Evolutionary conservation across 2,888 invertebrate genomes (phyloP), one percentile per base, ranked within the genome.

Genomic region (Dinocampus coccinellae): DNA sequence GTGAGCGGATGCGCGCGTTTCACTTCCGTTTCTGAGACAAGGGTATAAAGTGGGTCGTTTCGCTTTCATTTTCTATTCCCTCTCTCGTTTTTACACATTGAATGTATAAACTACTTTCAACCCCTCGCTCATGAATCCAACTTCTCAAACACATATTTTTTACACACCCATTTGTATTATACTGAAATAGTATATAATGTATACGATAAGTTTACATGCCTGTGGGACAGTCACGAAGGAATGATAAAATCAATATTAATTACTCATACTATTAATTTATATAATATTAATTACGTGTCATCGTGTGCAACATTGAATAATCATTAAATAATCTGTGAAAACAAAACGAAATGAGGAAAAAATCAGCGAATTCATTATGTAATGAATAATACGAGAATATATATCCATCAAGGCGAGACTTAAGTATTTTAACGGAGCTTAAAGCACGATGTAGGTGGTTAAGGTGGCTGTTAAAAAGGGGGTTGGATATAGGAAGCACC

Each of bases 1-100:
- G 77, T 74, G 76, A 77, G 72, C 79, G 79, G 77, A 80, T 77
- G 78, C 77, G 77, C 77, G 77, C 78, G 76, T 79, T 78, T 74
- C 74, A 74, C 78, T 79, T 80, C 78, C 79, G 81, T 74, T 74
- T 72, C 68, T 33, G 58, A 58, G 58, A 58, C 58, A 58, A 58
- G 58, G 58, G 58, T 58, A 58, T 58, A 58, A 58, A 58, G 58
- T 58, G 58, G 58, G 34, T 29, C 58, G 58, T 58, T 58, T 58
- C 34, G 58, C 58, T 58, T 58, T 58, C 58, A 58, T 58, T 58
- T 58, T 58, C 29, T 16, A 47, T 47, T 47, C 58, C 58, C 7
- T 24, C 29, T 57, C 26, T 57, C n/a, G 24, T 13, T 57, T 57
- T 29, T 24, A 22, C 29, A 10, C 57, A 9, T 24, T 3, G 57